Percentiles rank a stretch among this genome's conserved stretches.
phyloP scores from a whole-genome alignment of 2,113 vertebrate genomes.

The Okapia johnstoni region DNA sequence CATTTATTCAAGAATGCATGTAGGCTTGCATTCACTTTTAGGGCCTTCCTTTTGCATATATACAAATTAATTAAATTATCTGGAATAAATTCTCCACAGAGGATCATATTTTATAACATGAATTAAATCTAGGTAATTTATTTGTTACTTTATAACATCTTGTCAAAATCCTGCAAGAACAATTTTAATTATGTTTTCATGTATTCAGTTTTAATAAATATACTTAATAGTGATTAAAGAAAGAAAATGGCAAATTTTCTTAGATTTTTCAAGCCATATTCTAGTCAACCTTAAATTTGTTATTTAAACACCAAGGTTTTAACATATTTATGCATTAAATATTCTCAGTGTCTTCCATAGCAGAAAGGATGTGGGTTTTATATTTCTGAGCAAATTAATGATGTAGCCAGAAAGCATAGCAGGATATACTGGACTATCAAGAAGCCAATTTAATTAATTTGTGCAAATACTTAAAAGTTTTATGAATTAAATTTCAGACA shows the following conservation, averaged over 20 bases:
- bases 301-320: slow-evolving; percentile 70
- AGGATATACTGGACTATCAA: slow-evolving; percentile 70
- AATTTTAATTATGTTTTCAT: slow-evolving; percentile 20
- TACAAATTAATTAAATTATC: slow-evolving; percentile 13
- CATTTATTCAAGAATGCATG: neutral
- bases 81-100: slow-evolving; percentile 1
- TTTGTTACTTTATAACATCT: slow-evolving; percentile 24
- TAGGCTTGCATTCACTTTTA: neutral
- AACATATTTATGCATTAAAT: slow-evolving; percentile 76
- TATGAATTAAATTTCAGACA: slow-evolving; percentile 70
- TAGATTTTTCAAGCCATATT: slow-evolving; percentile 68
- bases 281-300: slow-evolving; percentile 68
- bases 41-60: neutral
- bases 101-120: neutral
- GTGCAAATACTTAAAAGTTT: slow-evolving; percentile 69
- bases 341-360: slow-evolving; percentile 72
- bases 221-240: slow-evolving; percentile 56
- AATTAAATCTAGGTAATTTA: neutral
- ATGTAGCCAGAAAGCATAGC: slow-evolving; percentile 67
- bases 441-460: slow-evolving; percentile 77
- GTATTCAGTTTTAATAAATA: slow-evolving; percentile 41
- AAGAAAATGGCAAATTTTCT: neutral
- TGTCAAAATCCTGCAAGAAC: neutral
- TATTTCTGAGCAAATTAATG: slow-evolving; percentile 77
- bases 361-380: slow-evolving; percentile 76